These are phyloP conservation scores for Halcyon senegalensis DNA, from an alignment of 2,113 vertebrate species.

Conservation along the genomic window DNA sequence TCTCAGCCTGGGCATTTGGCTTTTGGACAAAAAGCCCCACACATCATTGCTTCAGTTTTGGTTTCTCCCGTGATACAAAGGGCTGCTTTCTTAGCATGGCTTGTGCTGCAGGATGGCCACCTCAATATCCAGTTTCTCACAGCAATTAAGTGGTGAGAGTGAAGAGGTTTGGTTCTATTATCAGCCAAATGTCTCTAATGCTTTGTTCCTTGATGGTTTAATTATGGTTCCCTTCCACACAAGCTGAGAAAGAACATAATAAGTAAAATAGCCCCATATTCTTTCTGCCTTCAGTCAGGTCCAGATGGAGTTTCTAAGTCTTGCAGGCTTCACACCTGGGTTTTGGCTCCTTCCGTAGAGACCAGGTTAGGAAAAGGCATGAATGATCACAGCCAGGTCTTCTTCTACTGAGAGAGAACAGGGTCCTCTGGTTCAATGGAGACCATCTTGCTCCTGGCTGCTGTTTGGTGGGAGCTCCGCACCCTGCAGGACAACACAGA, in stretches of 20 bases:
- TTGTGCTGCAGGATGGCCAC: not conserved
- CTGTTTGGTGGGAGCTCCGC: not conserved
- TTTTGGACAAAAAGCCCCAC: not conserved
- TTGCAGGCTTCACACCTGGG: not conserved
- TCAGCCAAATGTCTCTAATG: not conserved
- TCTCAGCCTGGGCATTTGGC: not conserved
- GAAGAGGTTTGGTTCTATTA: not conserved
- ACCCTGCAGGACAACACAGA: not conserved
- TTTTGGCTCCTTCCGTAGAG: not conserved
- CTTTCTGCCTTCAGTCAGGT: not conserved
- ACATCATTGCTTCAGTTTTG: not conserved
- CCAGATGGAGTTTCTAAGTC: not conserved
- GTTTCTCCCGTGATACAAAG: not conserved
- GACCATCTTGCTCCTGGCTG: not conserved
- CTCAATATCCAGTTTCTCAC: not conserved
- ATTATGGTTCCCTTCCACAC: not conserved
- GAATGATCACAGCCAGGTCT: not conserved
- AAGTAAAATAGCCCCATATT: not conserved
- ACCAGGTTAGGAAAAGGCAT: not conserved
- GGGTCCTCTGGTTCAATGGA: fast-evolving
- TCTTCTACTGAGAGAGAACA: not conserved
- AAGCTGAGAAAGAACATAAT: not conserved
- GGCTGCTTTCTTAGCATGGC: not conserved
- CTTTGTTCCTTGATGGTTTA: not conserved
- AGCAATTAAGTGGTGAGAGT: not conserved